phyloP scores from a whole-genome alignment of 2,888 invertebrate species.

The Clostera curtula region DNA sequence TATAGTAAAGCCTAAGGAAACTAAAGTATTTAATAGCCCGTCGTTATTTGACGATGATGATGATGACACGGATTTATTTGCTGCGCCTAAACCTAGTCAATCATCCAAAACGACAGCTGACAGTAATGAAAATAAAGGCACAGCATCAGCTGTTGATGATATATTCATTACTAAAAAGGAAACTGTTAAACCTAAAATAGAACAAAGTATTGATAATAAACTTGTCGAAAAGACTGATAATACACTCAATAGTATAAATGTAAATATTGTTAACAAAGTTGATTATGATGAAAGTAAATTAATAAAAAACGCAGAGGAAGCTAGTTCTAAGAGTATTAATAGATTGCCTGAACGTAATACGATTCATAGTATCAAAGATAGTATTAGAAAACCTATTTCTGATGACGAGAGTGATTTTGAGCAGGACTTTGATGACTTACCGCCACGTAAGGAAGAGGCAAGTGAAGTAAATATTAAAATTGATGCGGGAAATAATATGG shows the following conservation, averaged over 20 bases:
- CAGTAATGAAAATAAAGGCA: neutral
- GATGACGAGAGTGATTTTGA: conserved; percentile 12
- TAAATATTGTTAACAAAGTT: conserved; percentile 4
- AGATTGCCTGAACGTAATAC: conserved; percentile 1
- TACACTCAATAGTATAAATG: too few relatives aligned
- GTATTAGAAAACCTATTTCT: conserved; percentile 5
- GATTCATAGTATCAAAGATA: neutral
- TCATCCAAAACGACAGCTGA: neutral
- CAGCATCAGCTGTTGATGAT: conserved; percentile 5
- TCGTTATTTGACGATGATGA: conserved; percentile 47
- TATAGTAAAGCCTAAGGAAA: conserved; percentile 8
- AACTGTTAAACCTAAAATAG: too few relatives aligned
- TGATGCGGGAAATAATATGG: neutral
- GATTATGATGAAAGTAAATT: too few relatives aligned
- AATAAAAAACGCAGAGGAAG: too few relatives aligned
- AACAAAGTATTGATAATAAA: too few relatives aligned
- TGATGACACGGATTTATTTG: conserved; percentile 29
- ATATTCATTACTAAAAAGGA: conserved; percentile 13
- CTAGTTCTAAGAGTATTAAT: too few relatives aligned
- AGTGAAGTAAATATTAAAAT: neutral
- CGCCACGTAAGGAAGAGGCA: conserved; percentile 1
- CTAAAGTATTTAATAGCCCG: conserved; percentile 22
- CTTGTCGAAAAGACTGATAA: too few relatives aligned
- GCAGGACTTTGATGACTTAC: conserved; percentile 16
- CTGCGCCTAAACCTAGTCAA: neutral